These are phyloP conservation scores for Phacellophora camtschatica DNA, from an alignment of 30 jellyfish, hydroid and myxozoan species.

Conservation along the genomic window DNA sequence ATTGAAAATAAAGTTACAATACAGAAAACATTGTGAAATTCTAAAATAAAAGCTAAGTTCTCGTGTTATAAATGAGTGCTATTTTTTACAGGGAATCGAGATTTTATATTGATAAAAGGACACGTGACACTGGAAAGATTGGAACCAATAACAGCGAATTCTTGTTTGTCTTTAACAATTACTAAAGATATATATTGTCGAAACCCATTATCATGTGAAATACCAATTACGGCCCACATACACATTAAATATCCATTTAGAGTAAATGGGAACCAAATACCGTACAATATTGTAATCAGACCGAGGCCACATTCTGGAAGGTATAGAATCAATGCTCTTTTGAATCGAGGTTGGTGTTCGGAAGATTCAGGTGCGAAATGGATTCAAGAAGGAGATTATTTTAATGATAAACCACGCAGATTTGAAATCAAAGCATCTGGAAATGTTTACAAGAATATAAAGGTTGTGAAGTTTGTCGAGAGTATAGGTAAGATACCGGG, in stretches of 20 bases:
- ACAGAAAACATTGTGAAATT: too few species aligned
- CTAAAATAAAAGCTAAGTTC: too few species aligned
- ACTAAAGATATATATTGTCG: background rate
- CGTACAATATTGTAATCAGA: conserved; percentile 1
- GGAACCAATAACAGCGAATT: background rate
- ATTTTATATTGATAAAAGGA: conserved; percentile 5
- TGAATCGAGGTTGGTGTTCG: conserved; percentile 50
- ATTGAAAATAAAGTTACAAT: too few species aligned
- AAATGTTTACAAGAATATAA: background rate
- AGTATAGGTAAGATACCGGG: background rate
- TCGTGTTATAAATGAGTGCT: too few species aligned
- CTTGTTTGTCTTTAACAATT: conserved; percentile 21
- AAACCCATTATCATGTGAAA: background rate
- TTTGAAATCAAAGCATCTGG: conserved; percentile 6
- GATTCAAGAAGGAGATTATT: conserved; percentile 18
- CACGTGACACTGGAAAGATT: background rate
- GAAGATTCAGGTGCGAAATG: conserved; percentile 17
- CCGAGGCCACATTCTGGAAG: conserved; percentile 51
- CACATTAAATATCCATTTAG: background rate
- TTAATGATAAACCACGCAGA: background rate
- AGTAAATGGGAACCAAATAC: background rate
- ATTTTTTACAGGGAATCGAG: background rate
- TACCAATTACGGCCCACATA: background rate
- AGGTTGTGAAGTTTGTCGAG: background rate
- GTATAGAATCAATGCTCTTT: background rate